These are phyloP conservation scores for Pristionchus japonicus DNA, from an alignment of 2,888 invertebrate species.

Conservation along the genomic window DNA sequence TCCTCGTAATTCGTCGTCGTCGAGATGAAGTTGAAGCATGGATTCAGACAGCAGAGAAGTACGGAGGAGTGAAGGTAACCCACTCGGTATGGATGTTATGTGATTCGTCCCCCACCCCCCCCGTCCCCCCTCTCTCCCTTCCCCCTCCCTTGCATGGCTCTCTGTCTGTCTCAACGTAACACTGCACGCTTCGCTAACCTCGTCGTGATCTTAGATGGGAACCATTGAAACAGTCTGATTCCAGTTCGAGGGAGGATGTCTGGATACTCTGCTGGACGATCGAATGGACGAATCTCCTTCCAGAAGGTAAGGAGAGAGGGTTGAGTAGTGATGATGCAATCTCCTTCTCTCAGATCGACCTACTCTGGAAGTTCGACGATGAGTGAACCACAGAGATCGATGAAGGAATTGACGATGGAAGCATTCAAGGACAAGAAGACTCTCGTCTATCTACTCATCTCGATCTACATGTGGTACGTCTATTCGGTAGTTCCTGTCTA, in stretches of 20 bases:
- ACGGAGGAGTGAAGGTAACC: conserved; percentile 46
- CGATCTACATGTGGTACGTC: conserved; percentile 43
- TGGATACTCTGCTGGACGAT: conserved; percentile 34
- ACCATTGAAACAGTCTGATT: neutral
- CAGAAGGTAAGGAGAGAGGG: neutral
- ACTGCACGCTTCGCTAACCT: neutral
- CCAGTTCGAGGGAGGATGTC: conserved; percentile 42
- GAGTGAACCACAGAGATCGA: neutral
- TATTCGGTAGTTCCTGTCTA: neutral
- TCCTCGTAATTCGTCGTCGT: conserved; percentile 49
- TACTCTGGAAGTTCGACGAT: neutral
- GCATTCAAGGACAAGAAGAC: conserved; percentile 36
- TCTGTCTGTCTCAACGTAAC: neutral
- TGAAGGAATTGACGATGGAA: neutral
- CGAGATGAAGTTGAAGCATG: conserved; percentile 50
- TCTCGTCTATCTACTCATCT: neutral
- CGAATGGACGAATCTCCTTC: conserved; percentile 2
- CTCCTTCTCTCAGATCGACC: conserved; percentile 8
- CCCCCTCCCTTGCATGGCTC: too few species aligned
- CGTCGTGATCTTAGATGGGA: neutral
- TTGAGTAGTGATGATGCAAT: conserved; percentile 22
- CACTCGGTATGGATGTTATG: conserved; percentile 36
- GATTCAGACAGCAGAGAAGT: conserved; percentile 48
- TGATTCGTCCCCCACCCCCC: neutral
- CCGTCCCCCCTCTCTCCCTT: neutral